Conservation (phyloP, 2,888 invertebrate species). For the Maniola hyperantus region DNA sequence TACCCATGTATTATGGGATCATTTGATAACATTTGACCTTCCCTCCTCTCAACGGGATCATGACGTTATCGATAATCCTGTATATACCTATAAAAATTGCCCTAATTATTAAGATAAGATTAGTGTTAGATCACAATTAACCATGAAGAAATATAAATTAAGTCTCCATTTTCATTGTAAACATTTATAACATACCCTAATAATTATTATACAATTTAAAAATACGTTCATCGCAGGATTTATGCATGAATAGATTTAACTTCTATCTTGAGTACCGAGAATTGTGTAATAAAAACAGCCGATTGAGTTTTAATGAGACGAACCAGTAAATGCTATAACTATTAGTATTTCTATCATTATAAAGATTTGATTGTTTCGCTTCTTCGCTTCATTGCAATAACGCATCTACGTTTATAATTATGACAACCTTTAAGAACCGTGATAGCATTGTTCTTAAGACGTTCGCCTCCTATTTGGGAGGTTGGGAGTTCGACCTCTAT, state of each 20-base stretch:
- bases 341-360: constrained; percentile 7
- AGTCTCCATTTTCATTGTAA: neutral
- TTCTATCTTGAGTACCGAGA: constrained; percentile 19
- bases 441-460: too few species aligned
- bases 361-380: neutral
- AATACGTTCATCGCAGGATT: constrained; percentile 21
- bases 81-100: too few species aligned
- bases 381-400: constrained; percentile 8
- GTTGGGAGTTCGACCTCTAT: too few species aligned
- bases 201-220: constrained; percentile 12
- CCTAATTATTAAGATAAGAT: too few species aligned
- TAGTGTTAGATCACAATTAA: too few species aligned
- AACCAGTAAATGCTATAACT: constrained; percentile 5
- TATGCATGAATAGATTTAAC: constrained; percentile 22
- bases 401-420: neutral
- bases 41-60: too few species aligned
- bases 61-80: too few species aligned
- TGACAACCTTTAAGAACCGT: too few species aligned
- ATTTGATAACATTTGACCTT: too few species aligned
- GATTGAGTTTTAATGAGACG: constrained; percentile 12
- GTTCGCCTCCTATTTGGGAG: too few species aligned
- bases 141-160: neutral
- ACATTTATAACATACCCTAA: neutral
- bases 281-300: constrained; percentile 22
- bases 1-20: too few species aligned